Percentiles rank a stretch among this genome's conserved stretches.
Conservation (phyloP, 1,140 invertebrate species). For the Halesus radiatus region DNA sequence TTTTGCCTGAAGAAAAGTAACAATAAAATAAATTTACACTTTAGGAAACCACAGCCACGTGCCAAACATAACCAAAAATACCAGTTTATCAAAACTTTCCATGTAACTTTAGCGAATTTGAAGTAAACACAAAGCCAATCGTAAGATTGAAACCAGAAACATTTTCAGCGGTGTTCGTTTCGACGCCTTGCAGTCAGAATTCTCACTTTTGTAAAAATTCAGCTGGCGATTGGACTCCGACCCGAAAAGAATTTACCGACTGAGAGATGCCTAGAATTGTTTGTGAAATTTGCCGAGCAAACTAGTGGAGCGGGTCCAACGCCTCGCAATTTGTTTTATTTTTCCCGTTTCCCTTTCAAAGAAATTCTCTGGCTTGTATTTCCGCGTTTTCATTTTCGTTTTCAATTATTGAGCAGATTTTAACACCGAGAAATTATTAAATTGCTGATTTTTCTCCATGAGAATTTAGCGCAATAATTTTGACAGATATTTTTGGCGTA, state of each 20-base stretch:
- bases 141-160: too few relatives aligned
- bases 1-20: too few relatives aligned
- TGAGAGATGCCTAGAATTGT: slow-evolving; percentile 26
- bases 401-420: not conserved
- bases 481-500: too few relatives aligned
- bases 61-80: too few relatives aligned
- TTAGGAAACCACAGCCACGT: too few relatives aligned
- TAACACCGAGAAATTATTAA: not conserved
- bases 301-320: not conserved
- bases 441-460: not conserved
- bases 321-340: slow-evolving; percentile 14
- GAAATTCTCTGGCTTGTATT: not conserved
- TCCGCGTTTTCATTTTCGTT: slow-evolving; percentile 1
- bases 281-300: slow-evolving; percentile 15
- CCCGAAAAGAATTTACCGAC: slow-evolving; percentile 21
- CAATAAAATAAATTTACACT: too few relatives aligned
- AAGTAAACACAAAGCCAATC: not conserved
- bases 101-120: too few relatives aligned
- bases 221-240: not conserved
- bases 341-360: slow-evolving; percentile 14
- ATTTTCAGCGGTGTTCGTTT: too few relatives aligned
- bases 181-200: not conserved
- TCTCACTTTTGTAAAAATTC: slow-evolving; percentile 11
- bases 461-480: too few relatives aligned
- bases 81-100: too few relatives aligned